Evolutionary conservation across 2,113 vertebrate species (phyloP).

Genomic region (Eurystomus gularis): DNA sequence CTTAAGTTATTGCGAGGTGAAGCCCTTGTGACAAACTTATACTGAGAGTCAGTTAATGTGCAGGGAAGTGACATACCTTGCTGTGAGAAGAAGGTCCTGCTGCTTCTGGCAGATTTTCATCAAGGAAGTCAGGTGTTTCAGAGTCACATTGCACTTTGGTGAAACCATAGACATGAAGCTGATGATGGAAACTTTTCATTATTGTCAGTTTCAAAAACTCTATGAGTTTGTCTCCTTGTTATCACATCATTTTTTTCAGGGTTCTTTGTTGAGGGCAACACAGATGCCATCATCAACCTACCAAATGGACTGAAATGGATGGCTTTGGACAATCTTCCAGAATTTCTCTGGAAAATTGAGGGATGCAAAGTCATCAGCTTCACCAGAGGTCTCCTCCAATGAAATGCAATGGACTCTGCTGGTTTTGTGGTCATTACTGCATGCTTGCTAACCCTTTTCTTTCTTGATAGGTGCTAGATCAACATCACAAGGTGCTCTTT

Average conservation of each 20-base stretch:
- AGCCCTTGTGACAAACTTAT: background rate
- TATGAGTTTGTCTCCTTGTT: background rate
- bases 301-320: background rate
- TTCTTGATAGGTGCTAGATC: background rate
- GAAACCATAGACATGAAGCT: background rate
- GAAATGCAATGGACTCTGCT: background rate
- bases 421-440: accelerated
- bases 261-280: background rate
- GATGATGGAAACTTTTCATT: background rate
- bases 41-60: too few relatives aligned
- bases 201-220: background rate
- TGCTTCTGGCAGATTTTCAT: background rate
- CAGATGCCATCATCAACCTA: background rate
- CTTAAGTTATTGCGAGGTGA: background rate
- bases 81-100: background rate
- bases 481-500: background rate
- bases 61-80: background rate
- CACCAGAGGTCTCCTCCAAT: background rate
- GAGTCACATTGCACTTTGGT: accelerated
- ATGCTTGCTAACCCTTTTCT: background rate
- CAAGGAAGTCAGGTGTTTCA: background rate
- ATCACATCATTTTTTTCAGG: background rate
- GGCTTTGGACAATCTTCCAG: background rate
- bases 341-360: background rate
- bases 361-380: background rate